These are phyloP conservation scores for Apostichopus japonicus DNA, from an alignment of 35 echinoderm and acorn worm species.

Conservation along the genomic window DNA sequence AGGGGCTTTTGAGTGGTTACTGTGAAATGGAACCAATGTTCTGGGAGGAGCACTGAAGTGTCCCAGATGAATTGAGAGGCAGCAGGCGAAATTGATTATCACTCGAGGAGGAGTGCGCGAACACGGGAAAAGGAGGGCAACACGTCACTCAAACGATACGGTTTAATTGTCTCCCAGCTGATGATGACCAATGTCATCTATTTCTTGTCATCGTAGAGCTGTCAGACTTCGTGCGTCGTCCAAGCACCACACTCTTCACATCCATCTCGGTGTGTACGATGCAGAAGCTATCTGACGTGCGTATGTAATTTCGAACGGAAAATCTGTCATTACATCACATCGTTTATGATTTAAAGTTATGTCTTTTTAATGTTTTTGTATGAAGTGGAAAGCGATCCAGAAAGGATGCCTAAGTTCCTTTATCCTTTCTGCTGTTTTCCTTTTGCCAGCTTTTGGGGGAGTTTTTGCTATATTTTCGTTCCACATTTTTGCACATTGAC, in stretches of 20 bases:
- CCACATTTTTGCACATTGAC: no score
- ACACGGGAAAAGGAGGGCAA: slow-evolving; percentile 18
- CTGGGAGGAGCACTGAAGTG: slow-evolving; percentile 48
- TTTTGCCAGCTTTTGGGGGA: no score
- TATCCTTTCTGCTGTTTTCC: no score
- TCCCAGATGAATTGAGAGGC: slow-evolving; percentile 40
- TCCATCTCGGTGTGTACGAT: no score
- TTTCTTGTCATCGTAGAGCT: neutral
- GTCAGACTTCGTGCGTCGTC: neutral
- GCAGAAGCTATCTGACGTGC: no score
- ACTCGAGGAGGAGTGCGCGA: slow-evolving; percentile 40
- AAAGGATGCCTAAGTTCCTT: no score
- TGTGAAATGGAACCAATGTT: slow-evolving; percentile 49
- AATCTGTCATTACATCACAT: no score
- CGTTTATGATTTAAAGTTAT: no score
- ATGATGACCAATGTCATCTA: slow-evolving; percentile 14
- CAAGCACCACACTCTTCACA: neutral
- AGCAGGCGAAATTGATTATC: slow-evolving; percentile 41
- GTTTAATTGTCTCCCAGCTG: neutral
- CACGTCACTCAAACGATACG: slow-evolving; percentile 38
- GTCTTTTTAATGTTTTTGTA: no score
- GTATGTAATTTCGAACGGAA: no score
- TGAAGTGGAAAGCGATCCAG: no score
- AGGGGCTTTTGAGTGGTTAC: slow-evolving; percentile 49
- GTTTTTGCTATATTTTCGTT: no score